These are phyloP conservation scores for Megalops cyprinoides DNA, from an alignment of 2,797 vertebrate genomes.

Conservation along the genomic window DNA sequence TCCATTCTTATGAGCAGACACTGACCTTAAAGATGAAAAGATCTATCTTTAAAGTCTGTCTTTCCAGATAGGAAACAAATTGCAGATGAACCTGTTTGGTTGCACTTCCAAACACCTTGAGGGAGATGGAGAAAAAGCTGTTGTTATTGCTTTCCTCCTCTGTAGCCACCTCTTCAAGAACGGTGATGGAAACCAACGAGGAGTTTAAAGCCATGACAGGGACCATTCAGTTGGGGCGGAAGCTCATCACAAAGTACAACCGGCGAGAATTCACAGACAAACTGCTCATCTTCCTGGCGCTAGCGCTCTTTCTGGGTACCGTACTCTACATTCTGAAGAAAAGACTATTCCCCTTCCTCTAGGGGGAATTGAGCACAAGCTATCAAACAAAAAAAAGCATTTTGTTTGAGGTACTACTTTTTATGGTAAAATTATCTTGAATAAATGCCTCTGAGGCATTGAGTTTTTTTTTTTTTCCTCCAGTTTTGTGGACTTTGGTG, in stretches of 20 bases:
- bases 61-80: too few relatives aligned
- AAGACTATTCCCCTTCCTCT: slow-evolving; percentile 92
- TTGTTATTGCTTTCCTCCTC: slow-evolving; percentile 25
- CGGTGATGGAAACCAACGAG: slow-evolving; percentile 91
- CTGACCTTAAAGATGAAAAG: too few relatives aligned
- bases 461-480: neutral
- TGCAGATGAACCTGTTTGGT: neutral
- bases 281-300: slow-evolving; percentile 92
- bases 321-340: slow-evolving; percentile 97
- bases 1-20: too few relatives aligned
- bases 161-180: slow-evolving; percentile 87
- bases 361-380: slow-evolving; percentile 33
- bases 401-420: neutral
- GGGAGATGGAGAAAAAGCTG: neutral
- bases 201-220: slow-evolving; percentile 98
- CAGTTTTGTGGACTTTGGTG: neutral
- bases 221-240: slow-evolving; percentile 92
- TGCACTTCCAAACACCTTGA: neutral
- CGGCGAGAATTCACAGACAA: slow-evolving; percentile 94
- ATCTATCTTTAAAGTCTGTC: too few relatives aligned
- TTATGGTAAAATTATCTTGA: neutral
- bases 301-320: slow-evolving; percentile 92
- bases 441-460: neutral
- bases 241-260: slow-evolving; percentile 97
- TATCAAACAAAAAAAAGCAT: neutral